Evolutionary conservation across 2,113 vertebrate genomes (phyloP).

Genomic region (Vombatus ursinus): DNA sequence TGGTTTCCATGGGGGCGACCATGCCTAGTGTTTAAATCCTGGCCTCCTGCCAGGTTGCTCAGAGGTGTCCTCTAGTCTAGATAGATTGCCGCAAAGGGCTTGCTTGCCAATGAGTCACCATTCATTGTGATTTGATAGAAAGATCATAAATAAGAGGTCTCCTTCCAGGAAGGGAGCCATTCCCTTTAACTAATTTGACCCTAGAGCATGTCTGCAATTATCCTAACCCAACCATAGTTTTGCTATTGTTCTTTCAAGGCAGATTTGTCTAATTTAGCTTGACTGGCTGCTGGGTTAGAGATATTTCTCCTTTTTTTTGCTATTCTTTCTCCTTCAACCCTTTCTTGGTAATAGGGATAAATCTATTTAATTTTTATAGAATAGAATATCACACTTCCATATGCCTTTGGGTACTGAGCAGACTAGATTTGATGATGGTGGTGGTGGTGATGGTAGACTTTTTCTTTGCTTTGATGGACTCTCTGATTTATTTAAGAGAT

Average conservation of each 20-base stretch:
- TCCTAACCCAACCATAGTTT: neutral
- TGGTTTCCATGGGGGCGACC: neutral
- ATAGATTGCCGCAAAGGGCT: neutral
- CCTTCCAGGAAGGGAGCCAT: neutral
- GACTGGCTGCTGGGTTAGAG: neutral
- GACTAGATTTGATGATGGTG: neutral
- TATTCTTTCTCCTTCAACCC: neutral
- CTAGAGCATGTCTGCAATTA: neutral
- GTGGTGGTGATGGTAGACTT: no score
- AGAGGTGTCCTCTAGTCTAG: neutral
- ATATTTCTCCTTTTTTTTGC: no score
- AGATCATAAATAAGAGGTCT: accelerated
- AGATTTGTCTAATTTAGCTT: neutral
- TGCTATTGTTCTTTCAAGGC: neutral
- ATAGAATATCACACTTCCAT: neutral
- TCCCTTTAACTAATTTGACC: neutral
- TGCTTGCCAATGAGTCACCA: neutral
- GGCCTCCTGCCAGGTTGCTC: neutral
- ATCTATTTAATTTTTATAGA: neutral
- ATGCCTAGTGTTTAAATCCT: neutral
- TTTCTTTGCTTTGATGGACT: neutral
- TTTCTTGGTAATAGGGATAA: neutral
- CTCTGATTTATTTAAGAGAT: neutral
- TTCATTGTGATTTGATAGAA: neutral
- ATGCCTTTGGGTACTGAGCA: neutral